Evolutionary conservation across 2,797 vertebrate species (phyloP).

Genomic region (Gymnopithys bicolor): DNA sequence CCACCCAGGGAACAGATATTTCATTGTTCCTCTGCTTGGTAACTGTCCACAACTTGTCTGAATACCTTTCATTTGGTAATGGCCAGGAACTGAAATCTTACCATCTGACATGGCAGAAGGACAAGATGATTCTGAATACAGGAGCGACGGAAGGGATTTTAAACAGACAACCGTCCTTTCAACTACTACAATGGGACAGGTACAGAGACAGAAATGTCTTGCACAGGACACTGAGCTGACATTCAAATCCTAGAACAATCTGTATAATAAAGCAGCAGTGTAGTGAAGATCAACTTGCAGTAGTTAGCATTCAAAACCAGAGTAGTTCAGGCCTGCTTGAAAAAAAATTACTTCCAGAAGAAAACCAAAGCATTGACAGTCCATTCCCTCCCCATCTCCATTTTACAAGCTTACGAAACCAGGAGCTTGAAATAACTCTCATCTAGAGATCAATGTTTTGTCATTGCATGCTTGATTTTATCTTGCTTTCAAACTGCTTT

Average conservation of each 20-base stretch:
- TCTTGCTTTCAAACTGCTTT: neutral
- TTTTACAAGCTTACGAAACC: neutral
- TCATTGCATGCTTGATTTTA: neutral
- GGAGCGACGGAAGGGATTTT: slow-evolving; percentile 11
- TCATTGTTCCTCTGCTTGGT: slow-evolving; percentile 41
- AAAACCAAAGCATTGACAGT: neutral
- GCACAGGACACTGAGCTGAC: neutral
- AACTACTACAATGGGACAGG: neutral
- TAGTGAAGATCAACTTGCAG: slow-evolving; percentile 28
- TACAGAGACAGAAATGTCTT: neutral
- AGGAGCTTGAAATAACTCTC: neutral
- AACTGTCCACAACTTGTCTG: neutral
- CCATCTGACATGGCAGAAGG: slow-evolving; percentile 56
- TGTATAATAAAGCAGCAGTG: neutral
- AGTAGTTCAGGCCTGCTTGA: neutral
- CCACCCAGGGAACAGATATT: slow-evolving; percentile 61
- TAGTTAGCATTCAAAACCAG: neutral
- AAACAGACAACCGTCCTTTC: slow-evolving; percentile 37
- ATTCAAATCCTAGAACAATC: neutral
- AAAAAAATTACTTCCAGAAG: neutral
- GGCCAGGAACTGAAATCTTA: slow-evolving; percentile 56
- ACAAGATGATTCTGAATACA: slow-evolving; percentile 53
- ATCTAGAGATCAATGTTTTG: neutral
- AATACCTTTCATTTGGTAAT: slow-evolving; percentile 38
- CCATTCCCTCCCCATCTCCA: neutral